Percentiles rank a stretch among this genome's conserved stretches.
These are phyloP conservation scores for Mantis religiosa DNA, from an alignment of 2,888 invertebrate species.

Conservation along the genomic window DNA sequence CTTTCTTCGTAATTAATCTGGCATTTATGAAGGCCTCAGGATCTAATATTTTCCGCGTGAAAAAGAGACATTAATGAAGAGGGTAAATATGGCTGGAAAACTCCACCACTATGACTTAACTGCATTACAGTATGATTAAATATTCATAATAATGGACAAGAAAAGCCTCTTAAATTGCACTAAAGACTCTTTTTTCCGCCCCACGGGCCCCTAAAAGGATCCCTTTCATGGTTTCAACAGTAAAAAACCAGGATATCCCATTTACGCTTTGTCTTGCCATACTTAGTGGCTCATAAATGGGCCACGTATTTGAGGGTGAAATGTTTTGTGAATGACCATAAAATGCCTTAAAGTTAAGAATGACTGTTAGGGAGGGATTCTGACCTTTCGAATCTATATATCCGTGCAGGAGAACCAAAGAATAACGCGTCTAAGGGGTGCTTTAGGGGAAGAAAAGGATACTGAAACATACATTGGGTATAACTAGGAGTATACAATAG, in stretches of 20 bases:
- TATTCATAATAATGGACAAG: background rate
- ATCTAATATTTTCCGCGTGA: background rate
- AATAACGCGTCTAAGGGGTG: too few relatives aligned
- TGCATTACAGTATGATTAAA: background rate
- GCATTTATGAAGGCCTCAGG: background rate
- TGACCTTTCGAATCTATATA: too few relatives aligned
- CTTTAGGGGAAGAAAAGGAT: too few relatives aligned
- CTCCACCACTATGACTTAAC: background rate
- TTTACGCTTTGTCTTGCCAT: background rate
- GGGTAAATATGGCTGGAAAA: background rate
- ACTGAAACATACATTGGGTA: too few relatives aligned
- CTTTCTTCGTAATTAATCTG: background rate
- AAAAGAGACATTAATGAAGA: slow-evolving; percentile 18
- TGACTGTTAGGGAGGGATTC: too few relatives aligned
- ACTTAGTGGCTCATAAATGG: too few relatives aligned
- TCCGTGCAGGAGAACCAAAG: too few relatives aligned
- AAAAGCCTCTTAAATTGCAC: background rate
- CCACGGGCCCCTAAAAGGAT: background rate
- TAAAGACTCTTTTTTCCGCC: background rate
- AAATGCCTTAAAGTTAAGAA: too few relatives aligned
- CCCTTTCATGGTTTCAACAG: background rate
- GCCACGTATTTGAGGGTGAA: too few relatives aligned
- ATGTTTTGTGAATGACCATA: too few relatives aligned
- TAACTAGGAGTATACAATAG: too few relatives aligned
- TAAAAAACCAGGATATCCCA: background rate